Conservation (phyloP, 2,113 vertebrate species). For the Misgurnus mizolepis region DNA sequence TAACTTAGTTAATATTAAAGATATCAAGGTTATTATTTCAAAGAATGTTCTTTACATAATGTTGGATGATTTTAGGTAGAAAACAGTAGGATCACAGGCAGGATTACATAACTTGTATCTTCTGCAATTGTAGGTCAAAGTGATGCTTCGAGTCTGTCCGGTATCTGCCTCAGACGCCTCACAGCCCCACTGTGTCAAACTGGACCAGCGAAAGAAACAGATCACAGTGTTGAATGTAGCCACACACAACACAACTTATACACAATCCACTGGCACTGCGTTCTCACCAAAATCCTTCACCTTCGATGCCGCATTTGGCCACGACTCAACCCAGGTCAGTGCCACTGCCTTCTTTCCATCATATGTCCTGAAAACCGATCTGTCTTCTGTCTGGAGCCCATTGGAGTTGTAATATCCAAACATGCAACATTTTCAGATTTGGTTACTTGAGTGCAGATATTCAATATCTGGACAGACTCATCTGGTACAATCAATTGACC, state of each 20-base stretch:
- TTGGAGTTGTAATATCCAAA: constrained; percentile 25
- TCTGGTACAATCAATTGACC: constrained; percentile 1
- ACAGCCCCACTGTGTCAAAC: constrained; percentile 63
- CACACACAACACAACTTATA: constrained; percentile 65
- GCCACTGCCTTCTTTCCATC: constrained; percentile 27
- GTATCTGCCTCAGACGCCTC: constrained; percentile 47
- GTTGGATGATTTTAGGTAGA: too few species aligned
- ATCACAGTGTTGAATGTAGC: constrained; percentile 67
- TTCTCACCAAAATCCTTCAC: constrained; percentile 86
- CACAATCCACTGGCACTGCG: constrained; percentile 68
- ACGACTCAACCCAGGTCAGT: constrained; percentile 84
- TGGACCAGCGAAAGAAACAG: constrained; percentile 69
- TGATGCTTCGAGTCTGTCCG: constrained; percentile 70
- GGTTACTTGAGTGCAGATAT: constrained; percentile 35
- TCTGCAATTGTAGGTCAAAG: constrained; percentile 65
- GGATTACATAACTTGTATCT: not conserved
- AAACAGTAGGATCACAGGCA: not conserved
- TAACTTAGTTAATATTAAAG: too few species aligned
- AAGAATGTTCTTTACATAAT: too few species aligned
- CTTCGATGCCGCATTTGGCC: constrained; percentile 83
- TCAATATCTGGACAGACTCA: constrained; percentile 29
- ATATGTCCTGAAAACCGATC: constrained; percentile 29
- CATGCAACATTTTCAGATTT: constrained; percentile 7
- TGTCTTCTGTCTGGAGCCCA: constrained; percentile 1
- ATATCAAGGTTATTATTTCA: too few species aligned